Evolutionary conservation across 2,888 invertebrate genomes (phyloP), one percentile per base, ranked within the genome.

Genomic region (Drosophila anceps): DNA sequence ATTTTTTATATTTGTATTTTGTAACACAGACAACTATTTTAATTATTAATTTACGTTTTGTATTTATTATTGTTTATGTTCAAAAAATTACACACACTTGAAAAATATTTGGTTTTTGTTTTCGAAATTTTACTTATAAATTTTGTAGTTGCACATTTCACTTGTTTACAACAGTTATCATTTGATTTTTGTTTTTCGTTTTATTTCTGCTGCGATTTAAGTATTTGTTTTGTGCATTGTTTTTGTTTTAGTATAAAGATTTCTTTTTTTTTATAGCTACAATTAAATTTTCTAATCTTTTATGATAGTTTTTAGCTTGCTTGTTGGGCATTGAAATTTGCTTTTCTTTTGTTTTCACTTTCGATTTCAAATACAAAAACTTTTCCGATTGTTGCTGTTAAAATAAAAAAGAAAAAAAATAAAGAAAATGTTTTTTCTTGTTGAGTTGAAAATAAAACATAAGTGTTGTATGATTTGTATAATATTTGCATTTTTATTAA

Each of bases 51-150:
- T 88, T 85, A 85, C 81, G 76, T 54, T 79, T 82, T 73, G 59
- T 73, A 67, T 74, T 79, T 72, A 55, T 84, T 85, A 85, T 85
- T 86, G 82, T 86, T 77, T 86, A 80, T 74, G 67, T 86, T 86
- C 87, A 87, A 87, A 87, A 86, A 87, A 87, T 88, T 87, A 87
- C 89, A 87, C 89, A 87, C 89, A 87, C 68, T 88, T 87, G 89
- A 88, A 88, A 86, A 87, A 87, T 88, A 88, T 87, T 87, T 82
- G 58, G 55, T 39, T 43, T 73, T 64, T 65, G 29, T 51, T 37
- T 29, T 62, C 9, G 54, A 54, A 64, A 64, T 76, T 62, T 73
- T 55, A 54, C 58, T 72, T 76, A 67, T 35, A 46, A 33, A 43
- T 58, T 66, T 69, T 58, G 65, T 51, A 37, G 59, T 71, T 79